A percentile compares a stretch with the other conserved stretches of the same genome.
phyloP scores from a whole-genome alignment of 2,113 vertebrate species.

The Genyomyrus donnyi region DNA sequence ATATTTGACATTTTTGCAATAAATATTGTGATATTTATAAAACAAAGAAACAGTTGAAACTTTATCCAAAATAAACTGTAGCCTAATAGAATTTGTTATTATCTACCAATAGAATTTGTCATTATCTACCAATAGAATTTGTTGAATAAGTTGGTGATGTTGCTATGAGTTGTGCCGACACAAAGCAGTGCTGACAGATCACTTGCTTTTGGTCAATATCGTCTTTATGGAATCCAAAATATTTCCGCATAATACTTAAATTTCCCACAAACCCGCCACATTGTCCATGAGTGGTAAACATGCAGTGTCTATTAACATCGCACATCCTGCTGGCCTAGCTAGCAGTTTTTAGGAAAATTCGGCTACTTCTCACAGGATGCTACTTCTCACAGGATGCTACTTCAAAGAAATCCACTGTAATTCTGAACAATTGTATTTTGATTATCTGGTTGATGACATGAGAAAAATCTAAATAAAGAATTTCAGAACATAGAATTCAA shows the following conservation, averaged over 20 bases:
- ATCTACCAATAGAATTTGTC: too few species aligned
- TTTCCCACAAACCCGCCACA: background rate
- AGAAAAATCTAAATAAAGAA: background rate
- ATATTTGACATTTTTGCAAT: background rate
- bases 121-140: too few species aligned
- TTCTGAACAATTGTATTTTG: background rate
- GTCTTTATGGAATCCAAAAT: background rate
- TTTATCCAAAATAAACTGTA: background rate
- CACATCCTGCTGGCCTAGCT: background rate
- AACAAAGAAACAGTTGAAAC: background rate
- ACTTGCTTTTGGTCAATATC: background rate
- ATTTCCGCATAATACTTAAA: constrained; percentile 11
- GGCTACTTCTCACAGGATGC: background rate
- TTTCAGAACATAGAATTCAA: background rate
- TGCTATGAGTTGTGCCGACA: background rate
- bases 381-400: background rate
- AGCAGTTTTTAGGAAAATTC: background rate
- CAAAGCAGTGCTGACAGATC: background rate
- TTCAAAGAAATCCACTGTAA: background rate
- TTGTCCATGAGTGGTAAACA: background rate
- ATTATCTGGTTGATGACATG: background rate
- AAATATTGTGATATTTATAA: background rate
- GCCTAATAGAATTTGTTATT: background rate
- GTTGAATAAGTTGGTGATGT: background rate
- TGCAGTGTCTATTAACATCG: background rate